These are phyloP conservation scores for Lophura nycthemera DNA, from an alignment of 2,113 vertebrate genomes.

Conservation along the genomic window DNA sequence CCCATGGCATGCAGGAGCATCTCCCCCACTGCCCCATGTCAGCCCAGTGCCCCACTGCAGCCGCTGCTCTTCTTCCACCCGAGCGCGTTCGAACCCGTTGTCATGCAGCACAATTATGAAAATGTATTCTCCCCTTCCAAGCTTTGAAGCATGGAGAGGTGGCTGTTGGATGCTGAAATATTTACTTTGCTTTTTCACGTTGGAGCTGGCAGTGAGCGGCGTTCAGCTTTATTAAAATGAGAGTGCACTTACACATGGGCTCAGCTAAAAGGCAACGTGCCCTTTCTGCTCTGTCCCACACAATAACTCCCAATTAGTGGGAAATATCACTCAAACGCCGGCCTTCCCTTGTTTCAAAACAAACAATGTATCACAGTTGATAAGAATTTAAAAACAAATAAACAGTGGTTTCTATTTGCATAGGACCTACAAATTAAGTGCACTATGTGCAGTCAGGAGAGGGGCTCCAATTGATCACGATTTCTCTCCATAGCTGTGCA, in stretches of 20 bases:
- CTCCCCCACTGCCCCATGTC: fast-evolving
- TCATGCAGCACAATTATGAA: background rate
- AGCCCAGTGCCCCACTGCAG: background rate
- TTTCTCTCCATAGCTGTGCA: background rate
- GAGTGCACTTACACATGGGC: background rate
- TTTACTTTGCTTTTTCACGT: background rate
- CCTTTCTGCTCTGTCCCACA: background rate
- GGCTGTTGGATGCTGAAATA: background rate
- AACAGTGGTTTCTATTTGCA: background rate
- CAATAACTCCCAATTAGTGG: background rate
- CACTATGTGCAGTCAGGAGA: background rate
- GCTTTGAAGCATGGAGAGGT: background rate
- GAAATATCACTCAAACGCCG: background rate
- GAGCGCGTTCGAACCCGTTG: background rate
- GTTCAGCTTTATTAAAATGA: background rate
- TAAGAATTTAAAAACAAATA: background rate
- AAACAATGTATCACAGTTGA: background rate
- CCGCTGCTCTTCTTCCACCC: background rate
- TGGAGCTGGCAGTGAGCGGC: background rate
- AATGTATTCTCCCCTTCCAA: background rate
- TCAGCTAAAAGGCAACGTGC: background rate
- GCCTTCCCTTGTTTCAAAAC: background rate
- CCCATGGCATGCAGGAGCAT: background rate
- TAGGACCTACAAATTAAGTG: background rate
- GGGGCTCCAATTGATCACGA: background rate